A percentile compares a stretch with the other conserved stretches of the same genome.
Evolutionary conservation across 1,140 invertebrate genomes (phyloP).

Genomic region (Chionoecetes opilio): DNA sequence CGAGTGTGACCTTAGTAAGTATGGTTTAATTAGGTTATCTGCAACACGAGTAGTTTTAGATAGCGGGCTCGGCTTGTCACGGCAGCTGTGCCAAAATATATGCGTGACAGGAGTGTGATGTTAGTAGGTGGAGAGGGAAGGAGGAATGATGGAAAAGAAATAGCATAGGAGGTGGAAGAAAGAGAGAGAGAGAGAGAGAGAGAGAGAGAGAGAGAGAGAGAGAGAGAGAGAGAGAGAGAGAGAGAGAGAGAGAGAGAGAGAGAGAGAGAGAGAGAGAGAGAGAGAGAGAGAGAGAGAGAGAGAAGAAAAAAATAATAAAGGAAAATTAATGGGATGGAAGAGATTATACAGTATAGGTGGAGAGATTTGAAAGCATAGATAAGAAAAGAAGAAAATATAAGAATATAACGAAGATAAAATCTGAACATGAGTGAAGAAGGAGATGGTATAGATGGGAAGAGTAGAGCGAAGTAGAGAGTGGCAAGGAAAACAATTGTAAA

Average conservation of each 20-base stretch:
- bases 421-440: background rate
- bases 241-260: background rate
- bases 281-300: background rate
- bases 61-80: background rate
- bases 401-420: background rate
- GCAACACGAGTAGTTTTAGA: conserved; percentile 6
- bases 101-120: background rate
- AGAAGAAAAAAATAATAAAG: background rate
- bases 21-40: background rate
- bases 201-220: background rate
- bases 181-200: background rate
- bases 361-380: background rate
- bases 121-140: background rate
- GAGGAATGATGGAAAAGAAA: background rate
- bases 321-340: background rate
- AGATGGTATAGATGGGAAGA: background rate
- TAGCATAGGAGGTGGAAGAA: background rate
- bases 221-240: background rate
- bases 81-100: background rate
- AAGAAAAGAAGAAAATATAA: background rate
- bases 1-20: background rate
- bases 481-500: background rate
- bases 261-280: no score
- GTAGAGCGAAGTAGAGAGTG: background rate
- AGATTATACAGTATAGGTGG: background rate